Base-by-base conservation (phyloP, 2,113 vertebrate genomes). In the Miniopterus natalensis region DNA sequence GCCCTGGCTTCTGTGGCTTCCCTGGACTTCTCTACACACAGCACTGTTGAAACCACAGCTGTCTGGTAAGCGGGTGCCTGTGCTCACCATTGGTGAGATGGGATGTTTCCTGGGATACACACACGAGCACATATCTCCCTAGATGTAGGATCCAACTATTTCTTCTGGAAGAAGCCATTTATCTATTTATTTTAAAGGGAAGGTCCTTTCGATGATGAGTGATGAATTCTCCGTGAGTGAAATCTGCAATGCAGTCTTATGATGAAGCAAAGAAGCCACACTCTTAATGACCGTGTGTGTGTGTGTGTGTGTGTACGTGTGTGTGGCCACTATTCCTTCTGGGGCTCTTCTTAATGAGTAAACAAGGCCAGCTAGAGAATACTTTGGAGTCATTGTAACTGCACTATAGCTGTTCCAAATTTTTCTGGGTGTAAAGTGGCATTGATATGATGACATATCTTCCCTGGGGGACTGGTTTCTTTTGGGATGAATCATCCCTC, bases 101-200 rank as follows among this genome's bases (percentile, higher is more conserved):
- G 1, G 49, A 23, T 8, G 20, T 53, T 78, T 40, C 70, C 9
- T 45, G 89, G 66, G 55, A 31, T 15, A 47, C 63, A 79, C 55
- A 47, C 40, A 10, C 1, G 49, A 10, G 25, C 3, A 25, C 8
- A 0, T 20, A 14, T 42, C n/a, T 84, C 84, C 31, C 87, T 71
- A 65, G 31, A 40, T 20, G 23, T 25, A 21, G 59, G 29, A 12
- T 45, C 53, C 23, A 66, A 1, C 31, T 14, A 36, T 63, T 85
- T 95, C 40, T 91, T 96, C 75, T 21, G 92, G 59, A 83, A 78
- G 65, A 85, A 66, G 78, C n/a, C 21, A 61, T 63, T 77, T 53
- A 49, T 53, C 12, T 81, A 65, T 68, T 49, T 77, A 74, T 68
- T 79, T 86, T 63, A 51, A 81, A 36, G 27, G 74, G 49, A 86